Base-by-base conservation (phyloP, 2,113 vertebrate species). In the Noturus placidus region DNA sequence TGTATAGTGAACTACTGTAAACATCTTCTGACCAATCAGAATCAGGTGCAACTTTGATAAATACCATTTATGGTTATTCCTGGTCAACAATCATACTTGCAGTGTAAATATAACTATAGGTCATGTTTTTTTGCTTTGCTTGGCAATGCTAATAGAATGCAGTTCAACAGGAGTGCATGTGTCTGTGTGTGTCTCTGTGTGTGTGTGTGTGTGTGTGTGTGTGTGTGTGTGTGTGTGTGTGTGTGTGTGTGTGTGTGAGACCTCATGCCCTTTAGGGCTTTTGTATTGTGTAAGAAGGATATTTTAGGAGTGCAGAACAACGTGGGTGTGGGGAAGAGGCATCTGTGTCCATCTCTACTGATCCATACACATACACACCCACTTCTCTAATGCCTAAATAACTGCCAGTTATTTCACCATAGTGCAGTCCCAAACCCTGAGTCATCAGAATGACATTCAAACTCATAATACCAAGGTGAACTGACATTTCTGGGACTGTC, bases 221-320 rank as follows among this genome's bases (percentile, higher is more conserved):
- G 56, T 19, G 33, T 63, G 79, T 81, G 15, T 35, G 50, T 56
- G 77, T 54, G 33, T 38, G 17, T 56, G 35, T 56, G 52, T 63
- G 80, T 83, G 56, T 84, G 17, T 84, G 7, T 69, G 35, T 50
- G 35, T 82, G 46, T 54, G 25, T 83, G 77, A 10, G 59, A 50
- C 19, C 65, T 56, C 20, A 25, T 38, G 67, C 52, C 11, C n/a
- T 57, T 54, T 84, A 84, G 69, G 3, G 19, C 46, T 74, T 76
- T 54, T 42, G 52, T 59, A 76, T 59, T 85, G 83, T 57, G 83
- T 76, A 85, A 84, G n/a, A 54, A 59, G 54, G 20, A 76, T 85
- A 74, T 74, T 85, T 85, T 57, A 9, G 14, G 83, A 35, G 10
- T 54, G 61, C 19, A 76, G 33, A 72, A 85, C 83, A n/a, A 57